Evolutionary conservation across 2,888 invertebrate species (phyloP), one percentile per base, ranked within the genome.

Genomic region (Parthenolecanium corni): DNA sequence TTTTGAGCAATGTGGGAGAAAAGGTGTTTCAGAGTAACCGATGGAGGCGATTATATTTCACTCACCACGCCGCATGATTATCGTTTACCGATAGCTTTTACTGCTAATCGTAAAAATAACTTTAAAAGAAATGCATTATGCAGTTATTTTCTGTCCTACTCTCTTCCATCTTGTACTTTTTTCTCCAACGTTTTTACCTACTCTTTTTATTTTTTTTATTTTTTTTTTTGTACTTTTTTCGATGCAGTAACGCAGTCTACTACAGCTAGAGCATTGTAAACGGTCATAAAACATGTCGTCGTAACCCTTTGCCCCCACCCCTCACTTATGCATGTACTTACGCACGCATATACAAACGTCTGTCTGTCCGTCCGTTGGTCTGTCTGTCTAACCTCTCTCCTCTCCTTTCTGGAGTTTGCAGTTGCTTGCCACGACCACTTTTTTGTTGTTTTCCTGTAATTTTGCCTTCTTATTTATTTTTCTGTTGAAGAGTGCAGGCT

Each of bases 101-200:
- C 58, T 20, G 58, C 58, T 58, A 58, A 58, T 58, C 58, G 58
- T 58, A 58, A 58, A 58, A 58, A 58, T 58, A 58, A 58, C 47
- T 58, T 36, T 6, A 58, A 58, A 57, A 57, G 44, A 57, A 58
- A 24, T 58, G 58, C 58, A 58, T 58, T 36, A 47, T 58, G 36
- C 49, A 36, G 18, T 57, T 54, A n/a, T 31, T 6, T 31, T 31
- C 31, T 31, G 4, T 31, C 31, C 31, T 31, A 31, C 31, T 31
- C 31, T 31, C 9, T 31, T 9, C n/a, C n/a, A 31, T 4, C 9
- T 31, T 31, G 4, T 31, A 31, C 9, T 31, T 31, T 31, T 31
- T 6, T 31, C 9, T 31, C 9, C 9, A 31, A 31, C 16, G 21
- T 21, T 49, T 9, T 47, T 16, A 11, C 21, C 2, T 47, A 12